phyloP scores from a whole-genome alignment of 1,140 invertebrate species.

The Neotoxoptera formosana region DNA sequence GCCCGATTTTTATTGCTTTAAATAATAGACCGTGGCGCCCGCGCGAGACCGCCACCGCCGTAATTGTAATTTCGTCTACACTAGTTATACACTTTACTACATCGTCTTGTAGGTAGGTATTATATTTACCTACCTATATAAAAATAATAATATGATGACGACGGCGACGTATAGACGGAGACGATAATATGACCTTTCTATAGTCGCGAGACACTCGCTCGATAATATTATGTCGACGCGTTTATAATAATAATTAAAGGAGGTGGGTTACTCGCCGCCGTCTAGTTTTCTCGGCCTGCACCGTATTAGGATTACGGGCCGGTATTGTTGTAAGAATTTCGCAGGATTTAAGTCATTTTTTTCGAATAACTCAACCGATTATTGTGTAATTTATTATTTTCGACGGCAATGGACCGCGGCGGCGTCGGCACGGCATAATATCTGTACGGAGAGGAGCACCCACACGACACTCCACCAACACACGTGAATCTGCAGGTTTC shows the following conservation, averaged over 20 bases:
- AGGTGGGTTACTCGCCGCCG: neutral
- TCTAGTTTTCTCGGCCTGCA: neutral
- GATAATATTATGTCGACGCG: no score
- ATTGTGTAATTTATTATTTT: neutral
- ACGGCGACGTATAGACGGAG: no score
- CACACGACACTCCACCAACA: neutral
- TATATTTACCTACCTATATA: neutral
- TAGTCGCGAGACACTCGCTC: neutral
- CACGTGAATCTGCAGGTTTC: neutral
- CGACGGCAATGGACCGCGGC: neutral
- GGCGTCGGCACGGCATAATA: neutral
- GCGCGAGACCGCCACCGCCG: neutral
- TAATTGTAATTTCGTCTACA: conserved; percentile 26
- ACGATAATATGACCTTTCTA: neutral
- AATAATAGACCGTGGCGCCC: conserved; percentile 53
- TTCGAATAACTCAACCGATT: neutral
- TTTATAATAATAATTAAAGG: neutral
- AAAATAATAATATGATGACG: neutral
- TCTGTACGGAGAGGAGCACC: neutral
- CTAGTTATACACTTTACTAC: neutral
- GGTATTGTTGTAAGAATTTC: no score
- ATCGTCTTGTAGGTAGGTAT: neutral
- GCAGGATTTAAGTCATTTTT: neutral
- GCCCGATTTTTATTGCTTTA: conserved; percentile 55
- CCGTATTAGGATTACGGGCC: neutral